phyloP scores from a whole-genome alignment of 2,797 vertebrate species.

The Chanos chanos region DNA sequence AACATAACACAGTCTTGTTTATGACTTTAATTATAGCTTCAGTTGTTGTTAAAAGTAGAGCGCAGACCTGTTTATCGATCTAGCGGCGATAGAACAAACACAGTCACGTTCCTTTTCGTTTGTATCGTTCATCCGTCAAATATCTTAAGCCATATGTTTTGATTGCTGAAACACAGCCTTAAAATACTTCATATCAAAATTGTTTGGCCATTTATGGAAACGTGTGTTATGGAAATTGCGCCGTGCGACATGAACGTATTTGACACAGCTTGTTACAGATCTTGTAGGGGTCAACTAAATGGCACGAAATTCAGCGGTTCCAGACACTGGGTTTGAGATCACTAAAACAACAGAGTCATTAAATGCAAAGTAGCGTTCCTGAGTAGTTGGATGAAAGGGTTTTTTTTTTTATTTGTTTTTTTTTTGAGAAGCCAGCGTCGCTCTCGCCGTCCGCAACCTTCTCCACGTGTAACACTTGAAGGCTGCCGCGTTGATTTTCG shows the following conservation, averaged over 20 bases:
- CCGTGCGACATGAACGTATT: constrained; percentile 14
- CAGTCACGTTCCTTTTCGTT: neutral
- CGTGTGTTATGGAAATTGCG: constrained; percentile 14
- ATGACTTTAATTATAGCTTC: constrained; percentile 31
- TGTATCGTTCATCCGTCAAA: constrained; percentile 6
- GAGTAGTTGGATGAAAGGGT: constrained; percentile 13
- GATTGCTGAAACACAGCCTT: constrained; percentile 15
- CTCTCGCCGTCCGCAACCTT: constrained; percentile 3
- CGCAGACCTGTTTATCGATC: constrained; percentile 16
- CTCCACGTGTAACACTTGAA: too few relatives aligned
- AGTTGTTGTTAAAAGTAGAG: constrained; percentile 17
- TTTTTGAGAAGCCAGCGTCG: constrained; percentile 14
- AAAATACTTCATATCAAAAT: constrained; percentile 2
- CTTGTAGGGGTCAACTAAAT: constrained; percentile 32
- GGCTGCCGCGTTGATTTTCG: too few relatives aligned
- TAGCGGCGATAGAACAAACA: constrained; percentile 6
- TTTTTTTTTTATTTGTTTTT: too few relatives aligned
- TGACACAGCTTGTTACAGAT: constrained; percentile 26
- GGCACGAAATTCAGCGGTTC: constrained; percentile 11
- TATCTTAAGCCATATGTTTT: constrained; percentile 13
- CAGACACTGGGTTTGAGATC: constrained; percentile 14
- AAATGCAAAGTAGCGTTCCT: constrained; percentile 21
- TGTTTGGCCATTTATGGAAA: constrained; percentile 2
- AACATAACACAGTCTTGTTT: constrained; percentile 28
- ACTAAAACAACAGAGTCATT: constrained; percentile 41